phyloP scores from a whole-genome alignment of 1,140 invertebrate species.

The Onthophagus taurus region DNA sequence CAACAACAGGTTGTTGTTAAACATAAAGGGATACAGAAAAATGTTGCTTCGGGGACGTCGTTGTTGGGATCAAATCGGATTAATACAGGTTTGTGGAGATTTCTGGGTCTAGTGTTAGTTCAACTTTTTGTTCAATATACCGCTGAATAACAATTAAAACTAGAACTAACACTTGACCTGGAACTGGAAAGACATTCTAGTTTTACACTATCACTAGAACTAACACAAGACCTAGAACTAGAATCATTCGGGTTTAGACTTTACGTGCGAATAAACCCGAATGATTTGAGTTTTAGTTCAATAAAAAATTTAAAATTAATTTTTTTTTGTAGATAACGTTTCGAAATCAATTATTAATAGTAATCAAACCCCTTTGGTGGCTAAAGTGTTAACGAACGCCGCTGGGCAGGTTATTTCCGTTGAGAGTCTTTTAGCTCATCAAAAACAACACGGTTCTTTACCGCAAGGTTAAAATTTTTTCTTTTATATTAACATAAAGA shows the following conservation, averaged over 20 bases:
- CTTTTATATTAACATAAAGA: neutral
- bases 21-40: slow-evolving; percentile 25
- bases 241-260: too few relatives aligned
- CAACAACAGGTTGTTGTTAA: slow-evolving; percentile 30
- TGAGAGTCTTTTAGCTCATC: slow-evolving; percentile 55
- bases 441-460: slow-evolving; percentile 39
- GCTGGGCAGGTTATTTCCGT: slow-evolving; percentile 56
- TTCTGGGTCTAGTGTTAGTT: too few relatives aligned
- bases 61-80: slow-evolving; percentile 19
- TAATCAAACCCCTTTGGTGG: slow-evolving; percentile 38
- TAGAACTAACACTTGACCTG: too few relatives aligned
- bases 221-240: too few relatives aligned
- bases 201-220: too few relatives aligned
- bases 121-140: too few relatives aligned
- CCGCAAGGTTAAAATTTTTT: slow-evolving; percentile 32
- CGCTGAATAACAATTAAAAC: too few relatives aligned
- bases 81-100: slow-evolving; percentile 6
- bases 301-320: neutral
- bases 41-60: slow-evolving; percentile 29
- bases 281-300: neutral
- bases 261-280: too few relatives aligned
- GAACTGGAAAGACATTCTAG: too few relatives aligned
- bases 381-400: slow-evolving; percentile 49
- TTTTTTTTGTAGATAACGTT: slow-evolving; percentile 13
- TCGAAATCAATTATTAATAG: slow-evolving; percentile 18